These are phyloP conservation scores for Chaetodon trifascialis DNA, from an alignment of 2,113 vertebrate species.

Conservation along the genomic window DNA sequence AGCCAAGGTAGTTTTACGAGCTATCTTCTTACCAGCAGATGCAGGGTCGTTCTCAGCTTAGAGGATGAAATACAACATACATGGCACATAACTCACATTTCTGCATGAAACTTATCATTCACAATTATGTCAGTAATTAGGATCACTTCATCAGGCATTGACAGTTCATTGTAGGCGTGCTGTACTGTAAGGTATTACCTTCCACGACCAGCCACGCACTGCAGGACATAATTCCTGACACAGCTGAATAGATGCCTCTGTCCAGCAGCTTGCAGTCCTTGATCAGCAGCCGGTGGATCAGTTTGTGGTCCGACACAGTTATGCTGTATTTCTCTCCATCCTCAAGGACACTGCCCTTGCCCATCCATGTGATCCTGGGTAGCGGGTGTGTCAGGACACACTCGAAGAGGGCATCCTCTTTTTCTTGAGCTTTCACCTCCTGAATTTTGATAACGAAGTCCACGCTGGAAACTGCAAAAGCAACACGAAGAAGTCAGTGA, in stretches of 20 bases:
- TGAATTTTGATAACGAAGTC: constrained; percentile 82
- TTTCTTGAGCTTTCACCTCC: constrained; percentile 80
- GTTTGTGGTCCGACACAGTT: constrained; percentile 82
- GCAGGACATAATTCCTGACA: constrained; percentile 81
- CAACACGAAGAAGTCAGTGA: not conserved
- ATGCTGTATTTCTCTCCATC: constrained; percentile 82
- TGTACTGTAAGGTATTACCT: constrained; percentile 75
- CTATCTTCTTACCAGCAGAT: constrained; percentile 53
- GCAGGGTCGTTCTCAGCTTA: constrained; percentile 59
- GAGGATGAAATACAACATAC: constrained; percentile 16
- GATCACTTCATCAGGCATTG: not conserved
- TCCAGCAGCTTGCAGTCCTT: constrained; percentile 79
- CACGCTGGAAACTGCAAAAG: constrained; percentile 81
- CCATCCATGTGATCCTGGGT: constrained; percentile 82
- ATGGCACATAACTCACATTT: not conserved
- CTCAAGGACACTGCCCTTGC: constrained; percentile 78
- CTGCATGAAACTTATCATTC: not conserved
- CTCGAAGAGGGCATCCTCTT: constrained; percentile 82
- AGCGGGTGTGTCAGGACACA: constrained; percentile 85
- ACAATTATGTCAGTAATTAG: not conserved
- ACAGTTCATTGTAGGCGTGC: not conserved
- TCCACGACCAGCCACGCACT: constrained; percentile 89
- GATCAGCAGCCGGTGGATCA: constrained; percentile 87
- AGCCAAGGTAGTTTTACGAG: constrained; percentile 63
- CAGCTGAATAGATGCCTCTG: constrained; percentile 87